Evolutionary conservation across 2,797 vertebrate species (phyloP), one percentile per base, ranked within the genome.

Genomic region (Clarias laeviceps): DNA sequence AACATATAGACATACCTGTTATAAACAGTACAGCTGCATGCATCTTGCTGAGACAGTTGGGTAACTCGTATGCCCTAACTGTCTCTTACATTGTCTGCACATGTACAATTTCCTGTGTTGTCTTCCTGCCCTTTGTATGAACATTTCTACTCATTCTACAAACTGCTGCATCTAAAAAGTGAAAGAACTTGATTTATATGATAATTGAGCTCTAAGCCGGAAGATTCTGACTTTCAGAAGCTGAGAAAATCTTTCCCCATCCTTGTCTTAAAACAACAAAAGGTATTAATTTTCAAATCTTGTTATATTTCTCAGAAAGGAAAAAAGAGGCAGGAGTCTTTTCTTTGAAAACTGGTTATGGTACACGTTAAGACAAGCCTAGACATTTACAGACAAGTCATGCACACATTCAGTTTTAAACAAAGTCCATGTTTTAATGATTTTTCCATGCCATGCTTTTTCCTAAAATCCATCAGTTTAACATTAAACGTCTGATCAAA

Each of bases 1-100:
- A 37, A 72, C 2, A 50, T 50, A 50, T 50, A 50, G 29, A 57
- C 82, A 24, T 76, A 87, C 86, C 86, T 61, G 78, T 61, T 37
- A 84, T 34, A 22, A 87, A 9, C 9, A 87, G 61, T 20, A 81
- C n/a, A 32, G 34, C 82, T 84, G 69, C 45, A 32, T 81, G 61
- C 86, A 87, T 87, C 68, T 80, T 84, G 76, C 8, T 57, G n/a
- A 24, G 34, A 65, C 17, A 34, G 27, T 56, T 73, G 34, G 37
- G 24, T 62, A 76, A 86, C 74, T 74, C 24, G 24, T 57, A 4
- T 11, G 32, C 45, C 11, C 8, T 61, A 82, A 40, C 3, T 18
- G 27, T 59, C n/a, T 68, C 37, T 62, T 68, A 61, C 70, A 45
- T 57, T 65, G 80, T 29, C 27, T n/a, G n/a, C n/a, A 69, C 4